phyloP scores from a whole-genome alignment of 2,888 invertebrate genomes.

The Acanthoscelides obtectus region DNA sequence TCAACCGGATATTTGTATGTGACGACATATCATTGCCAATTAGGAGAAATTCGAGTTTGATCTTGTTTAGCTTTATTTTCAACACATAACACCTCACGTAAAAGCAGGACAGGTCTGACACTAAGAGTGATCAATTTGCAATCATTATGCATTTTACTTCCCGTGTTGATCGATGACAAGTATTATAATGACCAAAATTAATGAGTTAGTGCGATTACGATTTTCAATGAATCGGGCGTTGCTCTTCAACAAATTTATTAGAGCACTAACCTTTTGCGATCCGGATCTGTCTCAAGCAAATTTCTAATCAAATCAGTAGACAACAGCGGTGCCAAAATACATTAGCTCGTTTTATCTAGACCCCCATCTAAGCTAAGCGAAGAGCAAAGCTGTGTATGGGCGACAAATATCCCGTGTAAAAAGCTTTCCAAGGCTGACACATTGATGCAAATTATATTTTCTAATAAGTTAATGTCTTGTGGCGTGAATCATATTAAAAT shows the following conservation, averaged over 20 bases:
- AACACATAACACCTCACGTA: neutral
- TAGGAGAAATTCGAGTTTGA: neutral
- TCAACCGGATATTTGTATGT: neutral
- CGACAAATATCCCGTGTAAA: neutral
- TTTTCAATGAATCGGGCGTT: too few relatives aligned
- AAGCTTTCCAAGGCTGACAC: neutral
- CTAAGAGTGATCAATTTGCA: neutral
- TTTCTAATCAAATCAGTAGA: neutral
- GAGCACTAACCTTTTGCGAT: neutral
- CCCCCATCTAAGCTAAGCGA: neutral
- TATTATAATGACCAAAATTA: too few relatives aligned
- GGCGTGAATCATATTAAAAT: conserved; percentile 30
- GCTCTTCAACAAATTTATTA: too few relatives aligned
- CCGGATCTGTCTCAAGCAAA: neutral
- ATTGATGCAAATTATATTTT: neutral
- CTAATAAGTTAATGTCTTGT: conserved; percentile 19
- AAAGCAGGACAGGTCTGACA: neutral
- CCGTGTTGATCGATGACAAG: neutral
- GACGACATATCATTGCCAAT: neutral
- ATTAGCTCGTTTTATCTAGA: neutral
- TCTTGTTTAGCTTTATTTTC: neutral
- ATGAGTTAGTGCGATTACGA: too few relatives aligned
- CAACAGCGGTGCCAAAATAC: neutral
- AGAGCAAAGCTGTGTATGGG: neutral
- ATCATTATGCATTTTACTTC: neutral